Evolutionary conservation across 2,113 vertebrate genomes (phyloP).

Genomic region (Leucosticte australis): DNA sequence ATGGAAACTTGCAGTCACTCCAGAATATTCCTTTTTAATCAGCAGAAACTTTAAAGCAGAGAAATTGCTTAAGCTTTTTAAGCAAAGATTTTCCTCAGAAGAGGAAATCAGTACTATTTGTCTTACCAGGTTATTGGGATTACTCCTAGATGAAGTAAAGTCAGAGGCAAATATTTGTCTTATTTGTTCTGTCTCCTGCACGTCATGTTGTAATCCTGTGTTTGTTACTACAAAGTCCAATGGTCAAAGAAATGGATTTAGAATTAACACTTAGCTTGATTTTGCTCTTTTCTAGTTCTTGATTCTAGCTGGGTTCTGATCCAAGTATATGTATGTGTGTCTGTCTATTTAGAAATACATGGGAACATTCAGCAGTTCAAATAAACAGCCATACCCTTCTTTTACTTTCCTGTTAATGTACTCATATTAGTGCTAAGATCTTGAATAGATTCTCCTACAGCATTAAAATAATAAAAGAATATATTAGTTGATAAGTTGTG

Average conservation of each 20-base stretch:
- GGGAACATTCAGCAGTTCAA: not conserved
- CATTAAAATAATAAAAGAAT: not conserved
- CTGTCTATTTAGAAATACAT: not conserved
- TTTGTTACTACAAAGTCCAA: not conserved
- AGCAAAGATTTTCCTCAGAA: not conserved
- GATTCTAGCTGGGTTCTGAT: not conserved
- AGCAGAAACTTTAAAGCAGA: not conserved
- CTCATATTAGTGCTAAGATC: not conserved
- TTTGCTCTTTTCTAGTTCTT: not conserved
- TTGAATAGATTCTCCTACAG: not conserved
- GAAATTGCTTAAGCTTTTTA: not conserved
- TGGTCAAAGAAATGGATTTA: not conserved
- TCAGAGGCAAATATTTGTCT: not conserved
- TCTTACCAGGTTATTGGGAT: not conserved
- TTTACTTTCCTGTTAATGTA: not conserved
- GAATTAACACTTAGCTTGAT: not conserved
- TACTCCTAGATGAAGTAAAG: not conserved
- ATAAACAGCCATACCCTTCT: not conserved
- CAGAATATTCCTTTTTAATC: not conserved
- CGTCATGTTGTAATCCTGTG: not conserved
- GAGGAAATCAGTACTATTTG: not conserved
- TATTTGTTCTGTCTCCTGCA: not conserved
- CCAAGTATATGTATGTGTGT: not conserved
- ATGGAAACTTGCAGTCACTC: not conserved
- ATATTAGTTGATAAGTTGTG: not conserved